These are phyloP conservation scores for Anguilla megastoma DNA, from an alignment of 2,797 vertebrate species.

Conservation along the genomic window DNA sequence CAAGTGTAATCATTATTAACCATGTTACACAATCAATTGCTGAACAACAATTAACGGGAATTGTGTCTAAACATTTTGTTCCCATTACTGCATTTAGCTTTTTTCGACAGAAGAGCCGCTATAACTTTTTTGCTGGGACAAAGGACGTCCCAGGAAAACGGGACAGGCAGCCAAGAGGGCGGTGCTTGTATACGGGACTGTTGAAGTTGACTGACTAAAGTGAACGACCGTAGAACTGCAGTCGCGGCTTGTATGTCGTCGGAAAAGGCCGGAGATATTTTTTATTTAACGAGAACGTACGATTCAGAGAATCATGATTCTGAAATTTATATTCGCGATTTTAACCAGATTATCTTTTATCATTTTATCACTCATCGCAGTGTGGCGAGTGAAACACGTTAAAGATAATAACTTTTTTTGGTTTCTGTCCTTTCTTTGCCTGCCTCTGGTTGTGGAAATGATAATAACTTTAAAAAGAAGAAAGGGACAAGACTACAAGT, in stretches of 20 bases:
- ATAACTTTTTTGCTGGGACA: background rate
- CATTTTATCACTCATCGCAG: conserved; percentile 80
- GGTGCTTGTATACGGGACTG: background rate
- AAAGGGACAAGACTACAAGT: conserved; percentile 88
- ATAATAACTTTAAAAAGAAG: conserved; percentile 82
- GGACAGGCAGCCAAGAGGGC: background rate
- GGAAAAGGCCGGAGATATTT: background rate
- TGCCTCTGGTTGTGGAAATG: conserved; percentile 82
- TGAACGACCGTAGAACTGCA: background rate
- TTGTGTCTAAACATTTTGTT: too few species aligned
- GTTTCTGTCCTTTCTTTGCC: conserved; percentile 81
- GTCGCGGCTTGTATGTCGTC: background rate
- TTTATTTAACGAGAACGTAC: background rate
- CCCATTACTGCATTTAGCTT: too few species aligned
- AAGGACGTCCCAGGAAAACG: background rate
- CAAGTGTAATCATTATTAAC: too few species aligned
- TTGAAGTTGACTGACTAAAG: background rate
- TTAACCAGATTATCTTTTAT: conserved; percentile 81
- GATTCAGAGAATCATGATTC: conserved; percentile 54
- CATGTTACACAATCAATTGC: too few species aligned
- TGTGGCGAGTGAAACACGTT: conserved; percentile 82
- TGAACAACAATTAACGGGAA: too few species aligned
- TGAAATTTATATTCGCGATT: conserved; percentile 76
- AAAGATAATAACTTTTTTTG: conserved; percentile 79
- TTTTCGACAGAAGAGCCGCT: background rate